phyloP scores from a whole-genome alignment of 2,888 invertebrate species.

The Autographa gamma region DNA sequence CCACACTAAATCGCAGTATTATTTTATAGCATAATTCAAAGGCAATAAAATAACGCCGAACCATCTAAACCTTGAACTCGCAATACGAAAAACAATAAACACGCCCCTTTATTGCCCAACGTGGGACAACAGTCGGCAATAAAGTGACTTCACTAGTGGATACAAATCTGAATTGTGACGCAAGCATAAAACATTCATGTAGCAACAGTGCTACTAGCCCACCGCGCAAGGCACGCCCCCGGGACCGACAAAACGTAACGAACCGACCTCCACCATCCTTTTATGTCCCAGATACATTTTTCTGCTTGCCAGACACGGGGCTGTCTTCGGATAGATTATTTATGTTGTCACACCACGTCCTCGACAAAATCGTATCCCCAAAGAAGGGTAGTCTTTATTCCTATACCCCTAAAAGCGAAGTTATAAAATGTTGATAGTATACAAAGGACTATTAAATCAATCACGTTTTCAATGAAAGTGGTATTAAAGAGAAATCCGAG shows the following conservation, averaged over 20 bases:
- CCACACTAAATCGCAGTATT: slow-evolving; percentile 44
- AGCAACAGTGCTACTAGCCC: slow-evolving; percentile 69
- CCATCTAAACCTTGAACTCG: slow-evolving; percentile 67
- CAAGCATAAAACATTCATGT: slow-evolving; percentile 84
- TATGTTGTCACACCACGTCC: slow-evolving; percentile 72
- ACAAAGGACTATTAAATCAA: slow-evolving; percentile 80
- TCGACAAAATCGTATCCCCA: slow-evolving; percentile 27
- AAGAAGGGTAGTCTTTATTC: slow-evolving; percentile 29
- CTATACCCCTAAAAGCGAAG: slow-evolving; percentile 37
- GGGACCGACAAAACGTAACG: slow-evolving; percentile 88
- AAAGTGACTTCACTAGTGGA: slow-evolving; percentile 77
- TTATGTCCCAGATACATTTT: slow-evolving; percentile 85
- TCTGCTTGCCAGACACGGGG: slow-evolving; percentile 74
- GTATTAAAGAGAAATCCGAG: slow-evolving; percentile 76
- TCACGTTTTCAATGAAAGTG: slow-evolving; percentile 81
- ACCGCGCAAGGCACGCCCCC: slow-evolving; percentile 75
- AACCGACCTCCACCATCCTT: slow-evolving; percentile 81
- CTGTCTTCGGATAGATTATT: slow-evolving; percentile 83
- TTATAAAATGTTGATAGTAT: slow-evolving; percentile 65
- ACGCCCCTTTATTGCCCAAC: slow-evolving; percentile 73
- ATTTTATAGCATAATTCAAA: slow-evolving; percentile 49
- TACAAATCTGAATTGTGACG: slow-evolving; percentile 86
- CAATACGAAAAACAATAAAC: slow-evolving; percentile 78
- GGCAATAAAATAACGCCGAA: slow-evolving; percentile 60
- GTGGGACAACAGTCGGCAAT: slow-evolving; percentile 70